Conservation (phyloP, 2,888 invertebrate genomes). For the Agriopis marginaria region DNA sequence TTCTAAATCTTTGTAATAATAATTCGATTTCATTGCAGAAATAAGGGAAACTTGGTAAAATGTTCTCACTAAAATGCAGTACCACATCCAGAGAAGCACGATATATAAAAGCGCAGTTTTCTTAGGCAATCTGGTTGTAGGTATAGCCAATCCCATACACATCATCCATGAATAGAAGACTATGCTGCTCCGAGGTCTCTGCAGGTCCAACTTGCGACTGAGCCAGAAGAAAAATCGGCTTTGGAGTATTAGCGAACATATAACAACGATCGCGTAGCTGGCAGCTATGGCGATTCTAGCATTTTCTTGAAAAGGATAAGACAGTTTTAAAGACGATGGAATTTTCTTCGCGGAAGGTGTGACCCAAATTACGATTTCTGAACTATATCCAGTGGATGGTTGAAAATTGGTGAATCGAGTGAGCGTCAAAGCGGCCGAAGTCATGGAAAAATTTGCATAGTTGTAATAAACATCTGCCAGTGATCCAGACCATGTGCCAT, state of each 20-base stretch:
- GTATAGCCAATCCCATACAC: slow-evolving; percentile 74
- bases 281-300: slow-evolving; percentile 59
- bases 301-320: slow-evolving; percentile 62
- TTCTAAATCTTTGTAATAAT: slow-evolving; percentile 59
- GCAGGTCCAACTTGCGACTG: slow-evolving; percentile 40
- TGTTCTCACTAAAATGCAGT: slow-evolving; percentile 71
- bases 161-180: slow-evolving; percentile 69
- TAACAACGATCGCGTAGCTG: slow-evolving; percentile 60
- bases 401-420: slow-evolving; percentile 65
- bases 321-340: slow-evolving; percentile 67
- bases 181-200: slow-evolving; percentile 49
- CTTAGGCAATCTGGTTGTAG: slow-evolving; percentile 59
- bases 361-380: slow-evolving; percentile 63
- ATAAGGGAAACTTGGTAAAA: slow-evolving; percentile 74
- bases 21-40: slow-evolving; percentile 66
- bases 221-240: slow-evolving; percentile 50
- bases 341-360: slow-evolving; percentile 61
- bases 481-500: slow-evolving; percentile 74
- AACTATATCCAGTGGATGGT: slow-evolving; percentile 63
- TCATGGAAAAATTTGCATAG: slow-evolving; percentile 75
- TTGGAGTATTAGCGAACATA: slow-evolving; percentile 57
- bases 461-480: slow-evolving; percentile 68
- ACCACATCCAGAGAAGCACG: slow-evolving; percentile 70
- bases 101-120: slow-evolving; percentile 60
- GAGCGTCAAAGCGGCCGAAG: slow-evolving; percentile 67